A percentile compares a stretch with the other conserved stretches of the same genome.
Evolutionary conservation across 1,140 invertebrate species (phyloP).

Genomic region (Lysiphlebus fabarum): DNA sequence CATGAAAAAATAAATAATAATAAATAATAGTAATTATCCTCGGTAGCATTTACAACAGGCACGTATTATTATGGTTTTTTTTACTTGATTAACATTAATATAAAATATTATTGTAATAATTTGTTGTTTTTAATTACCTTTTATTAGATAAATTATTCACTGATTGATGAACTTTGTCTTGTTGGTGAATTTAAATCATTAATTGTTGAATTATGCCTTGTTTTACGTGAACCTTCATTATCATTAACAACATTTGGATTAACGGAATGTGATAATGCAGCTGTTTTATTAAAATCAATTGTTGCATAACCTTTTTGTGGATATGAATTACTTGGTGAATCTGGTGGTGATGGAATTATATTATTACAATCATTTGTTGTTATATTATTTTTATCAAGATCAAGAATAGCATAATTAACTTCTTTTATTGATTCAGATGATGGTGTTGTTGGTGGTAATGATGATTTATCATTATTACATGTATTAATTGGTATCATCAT

Average conservation of each 20-base stretch:
- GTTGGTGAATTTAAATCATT: slow-evolving; percentile 52
- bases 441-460: slow-evolving; percentile 52
- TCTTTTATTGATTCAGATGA: slow-evolving; percentile 51
- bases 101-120: slow-evolving; percentile 7
- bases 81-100: not conserved
- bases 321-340: slow-evolving; percentile 55
- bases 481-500: slow-evolving; percentile 40
- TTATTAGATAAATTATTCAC: slow-evolving; percentile 54
- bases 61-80: slow-evolving; percentile 4
- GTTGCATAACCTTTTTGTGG: slow-evolving; percentile 77
- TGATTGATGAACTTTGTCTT: slow-evolving; percentile 59
- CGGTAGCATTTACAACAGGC: slow-evolving; percentile 10
- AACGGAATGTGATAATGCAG: slow-evolving; percentile 71
- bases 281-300: slow-evolving; percentile 91
- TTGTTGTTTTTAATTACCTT: not conserved
- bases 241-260: slow-evolving; percentile 58
- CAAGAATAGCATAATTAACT: slow-evolving; percentile 76
- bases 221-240: slow-evolving; percentile 62
- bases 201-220: slow-evolving; percentile 65
- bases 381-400: slow-evolving; percentile 60
- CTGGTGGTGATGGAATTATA: slow-evolving; percentile 47
- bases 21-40: too few relatives aligned
- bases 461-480: slow-evolving; percentile 40
- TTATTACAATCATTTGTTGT: slow-evolving; percentile 24
- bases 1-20: not conserved